Conservation (phyloP, 2,888 invertebrate genomes). For the Monopis laevigella region DNA sequence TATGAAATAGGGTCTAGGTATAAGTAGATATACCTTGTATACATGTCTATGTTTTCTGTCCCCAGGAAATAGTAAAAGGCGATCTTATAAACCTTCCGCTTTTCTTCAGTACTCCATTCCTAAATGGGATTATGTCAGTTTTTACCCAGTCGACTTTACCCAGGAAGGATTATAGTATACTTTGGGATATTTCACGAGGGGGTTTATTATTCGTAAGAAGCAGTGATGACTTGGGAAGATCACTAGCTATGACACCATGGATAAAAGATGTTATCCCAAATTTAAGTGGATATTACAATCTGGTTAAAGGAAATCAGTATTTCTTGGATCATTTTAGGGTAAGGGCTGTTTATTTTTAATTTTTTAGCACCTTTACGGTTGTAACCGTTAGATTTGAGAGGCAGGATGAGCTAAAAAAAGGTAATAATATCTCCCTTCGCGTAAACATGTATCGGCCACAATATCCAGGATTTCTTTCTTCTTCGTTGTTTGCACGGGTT, state of each 20-base stretch:
- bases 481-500: too few species aligned
- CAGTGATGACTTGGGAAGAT: slow-evolving; percentile 68
- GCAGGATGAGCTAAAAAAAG: too few species aligned
- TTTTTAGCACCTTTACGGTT: too few species aligned
- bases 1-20: too few species aligned
- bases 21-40: too few species aligned
- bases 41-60: too few species aligned
- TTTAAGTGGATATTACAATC: slow-evolving; percentile 59
- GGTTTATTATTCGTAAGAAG: slow-evolving; percentile 64
- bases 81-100: slow-evolving; percentile 58
- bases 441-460: too few species aligned
- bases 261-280: slow-evolving; percentile 68
- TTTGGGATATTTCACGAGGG: slow-evolving; percentile 45
- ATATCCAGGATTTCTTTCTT: too few species aligned
- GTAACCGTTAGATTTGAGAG: too few species aligned
- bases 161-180: slow-evolving; percentile 53
- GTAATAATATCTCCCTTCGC: too few species aligned
- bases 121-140: slow-evolving; percentile 67
- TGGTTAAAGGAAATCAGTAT: slow-evolving; percentile 51
- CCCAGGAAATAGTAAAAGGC: slow-evolving; percentile 50
- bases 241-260: slow-evolving; percentile 69
- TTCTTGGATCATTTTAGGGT: slow-evolving; percentile 64
- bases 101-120: slow-evolving; percentile 58
- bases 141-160: slow-evolving; percentile 59
- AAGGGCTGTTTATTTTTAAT: slow-evolving; percentile 19